Percentiles rank a stretch among this genome's conserved stretches.
phyloP scores from a whole-genome alignment of 2,797 vertebrate species.

The Crenichthys baileyi region DNA sequence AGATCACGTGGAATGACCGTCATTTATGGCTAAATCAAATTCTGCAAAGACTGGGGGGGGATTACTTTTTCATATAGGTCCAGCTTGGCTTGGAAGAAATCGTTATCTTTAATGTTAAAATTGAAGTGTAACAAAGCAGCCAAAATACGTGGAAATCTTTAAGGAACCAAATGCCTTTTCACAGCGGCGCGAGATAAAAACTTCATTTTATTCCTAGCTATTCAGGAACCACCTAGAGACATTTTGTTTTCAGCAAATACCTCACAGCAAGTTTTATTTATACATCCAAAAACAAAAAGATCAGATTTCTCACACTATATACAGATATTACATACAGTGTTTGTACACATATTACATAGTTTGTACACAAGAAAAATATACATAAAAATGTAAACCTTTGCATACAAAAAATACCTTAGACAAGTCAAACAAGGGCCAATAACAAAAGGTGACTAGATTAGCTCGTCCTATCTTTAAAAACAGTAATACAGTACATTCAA shows the following conservation, averaged over 20 bases:
- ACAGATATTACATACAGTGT: slow-evolving; percentile 99
- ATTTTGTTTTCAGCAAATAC: slow-evolving; percentile 75
- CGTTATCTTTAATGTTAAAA: not conserved
- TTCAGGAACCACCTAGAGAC: slow-evolving; percentile 4
- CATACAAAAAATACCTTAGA: slow-evolving; percentile 99
- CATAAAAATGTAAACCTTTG: slow-evolving; percentile 99
- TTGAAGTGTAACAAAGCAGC: not conserved
- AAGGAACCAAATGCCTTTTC: not conserved
- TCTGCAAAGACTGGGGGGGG: too few species aligned
- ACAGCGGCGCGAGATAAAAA: not conserved
- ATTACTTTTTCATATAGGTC: too few species aligned
- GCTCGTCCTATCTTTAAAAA: slow-evolving; percentile 92
- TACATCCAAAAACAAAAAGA: slow-evolving; percentile 99
- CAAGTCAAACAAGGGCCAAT: slow-evolving; percentile 99
- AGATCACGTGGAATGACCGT: too few species aligned
- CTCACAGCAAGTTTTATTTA: slow-evolving; percentile 99
- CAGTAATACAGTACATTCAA: slow-evolving; percentile 99
- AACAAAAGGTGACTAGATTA: slow-evolving; percentile 99
- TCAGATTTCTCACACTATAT: slow-evolving; percentile 99
- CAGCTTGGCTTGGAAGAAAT: too few species aligned
- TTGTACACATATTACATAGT: slow-evolving; percentile 99
- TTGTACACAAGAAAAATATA: slow-evolving; percentile 99
- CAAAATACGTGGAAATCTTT: not conserved
- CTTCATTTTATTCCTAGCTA: not conserved
- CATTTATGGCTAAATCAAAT: too few species aligned